phyloP scores from a whole-genome alignment of 2,888 invertebrate species.

The Pecten maximus region DNA sequence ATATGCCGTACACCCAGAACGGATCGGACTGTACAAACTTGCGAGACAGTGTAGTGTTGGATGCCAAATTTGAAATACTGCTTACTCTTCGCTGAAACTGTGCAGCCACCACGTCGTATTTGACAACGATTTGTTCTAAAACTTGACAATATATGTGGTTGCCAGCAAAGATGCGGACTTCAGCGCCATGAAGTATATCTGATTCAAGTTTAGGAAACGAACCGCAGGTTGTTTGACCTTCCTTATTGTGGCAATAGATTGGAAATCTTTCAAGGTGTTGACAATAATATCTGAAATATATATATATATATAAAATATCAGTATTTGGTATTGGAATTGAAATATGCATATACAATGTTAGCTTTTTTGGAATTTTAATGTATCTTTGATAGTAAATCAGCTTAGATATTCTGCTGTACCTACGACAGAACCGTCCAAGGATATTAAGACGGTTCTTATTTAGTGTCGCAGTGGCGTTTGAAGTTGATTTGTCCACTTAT shows the following conservation, averaged over 20 bases:
- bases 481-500: too few species aligned
- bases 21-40: not conserved
- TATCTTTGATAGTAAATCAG: too few species aligned
- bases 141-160: too few species aligned
- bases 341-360: too few species aligned
- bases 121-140: too few species aligned
- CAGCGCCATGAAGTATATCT: not conserved
- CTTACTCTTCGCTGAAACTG: not conserved
- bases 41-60: not conserved
- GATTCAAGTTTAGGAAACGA: not conserved
- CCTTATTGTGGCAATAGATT: not conserved
- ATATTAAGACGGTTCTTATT: too few species aligned
- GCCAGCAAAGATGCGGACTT: not conserved
- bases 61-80: not conserved
- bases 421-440: too few species aligned
- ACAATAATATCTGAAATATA: not conserved
- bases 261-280: not conserved
- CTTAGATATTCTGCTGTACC: too few species aligned
- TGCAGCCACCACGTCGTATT: not conserved
- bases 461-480: too few species aligned
- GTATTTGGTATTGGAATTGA: too few species aligned
- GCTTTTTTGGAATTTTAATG: too few species aligned
- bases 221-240: not conserved
- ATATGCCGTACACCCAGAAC: not conserved
- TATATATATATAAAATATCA: not conserved